Percentiles rank a stretch among this genome's conserved stretches.
Evolutionary conservation across 2,797 vertebrate genomes (phyloP).

Genomic region (Micropoecilia bifurca): DNA sequence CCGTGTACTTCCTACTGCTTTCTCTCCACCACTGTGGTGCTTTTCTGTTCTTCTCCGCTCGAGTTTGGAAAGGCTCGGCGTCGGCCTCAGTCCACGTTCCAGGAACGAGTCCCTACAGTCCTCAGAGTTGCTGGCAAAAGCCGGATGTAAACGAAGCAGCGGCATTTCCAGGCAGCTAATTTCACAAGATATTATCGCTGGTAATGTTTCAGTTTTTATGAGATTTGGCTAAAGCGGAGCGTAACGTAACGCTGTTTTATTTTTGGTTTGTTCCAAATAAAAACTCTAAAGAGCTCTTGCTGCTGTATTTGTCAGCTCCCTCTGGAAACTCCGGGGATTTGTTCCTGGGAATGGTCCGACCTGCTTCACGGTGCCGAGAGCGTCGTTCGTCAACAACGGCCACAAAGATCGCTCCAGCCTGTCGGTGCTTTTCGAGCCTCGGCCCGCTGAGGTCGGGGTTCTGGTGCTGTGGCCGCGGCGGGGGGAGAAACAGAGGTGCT

Average conservation of each 20-base stretch:
- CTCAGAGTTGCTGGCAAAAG: slow-evolving; percentile 15
- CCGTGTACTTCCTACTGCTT: slow-evolving; percentile 43
- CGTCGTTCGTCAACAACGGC: slow-evolving; percentile 24
- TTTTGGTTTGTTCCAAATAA: slow-evolving; percentile 14
- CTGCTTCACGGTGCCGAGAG: slow-evolving; percentile 27
- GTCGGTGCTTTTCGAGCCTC: slow-evolving; percentile 46
- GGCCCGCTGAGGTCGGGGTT: slow-evolving; percentile 23
- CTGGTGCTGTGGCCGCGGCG: slow-evolving; percentile 48
- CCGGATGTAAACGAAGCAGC: slow-evolving; percentile 31
- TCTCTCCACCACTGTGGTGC: slow-evolving; percentile 53
- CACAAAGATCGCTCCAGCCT: slow-evolving; percentile 34
- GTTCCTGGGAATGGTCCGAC: slow-evolving; percentile 51
- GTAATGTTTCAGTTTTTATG: neutral
- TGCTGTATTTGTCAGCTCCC: slow-evolving; percentile 21
- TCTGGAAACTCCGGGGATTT: slow-evolving; percentile 42
- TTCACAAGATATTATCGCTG: slow-evolving; percentile 11
- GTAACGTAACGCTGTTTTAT: neutral
- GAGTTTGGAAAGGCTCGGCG: slow-evolving; percentile 29
- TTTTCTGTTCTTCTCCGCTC: slow-evolving; percentile 47
- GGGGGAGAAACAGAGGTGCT: slow-evolving; percentile 61
- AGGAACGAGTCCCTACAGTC: slow-evolving; percentile 48
- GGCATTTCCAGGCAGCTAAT: slow-evolving; percentile 61
- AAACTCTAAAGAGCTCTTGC: slow-evolving; percentile 20
- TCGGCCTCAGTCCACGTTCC: slow-evolving; percentile 37
- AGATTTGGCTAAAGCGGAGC: slow-evolving; percentile 34